Evolutionary conservation across 2,797 vertebrate genomes (phyloP).

Genomic region (Babyrousa celebensis): DNA sequence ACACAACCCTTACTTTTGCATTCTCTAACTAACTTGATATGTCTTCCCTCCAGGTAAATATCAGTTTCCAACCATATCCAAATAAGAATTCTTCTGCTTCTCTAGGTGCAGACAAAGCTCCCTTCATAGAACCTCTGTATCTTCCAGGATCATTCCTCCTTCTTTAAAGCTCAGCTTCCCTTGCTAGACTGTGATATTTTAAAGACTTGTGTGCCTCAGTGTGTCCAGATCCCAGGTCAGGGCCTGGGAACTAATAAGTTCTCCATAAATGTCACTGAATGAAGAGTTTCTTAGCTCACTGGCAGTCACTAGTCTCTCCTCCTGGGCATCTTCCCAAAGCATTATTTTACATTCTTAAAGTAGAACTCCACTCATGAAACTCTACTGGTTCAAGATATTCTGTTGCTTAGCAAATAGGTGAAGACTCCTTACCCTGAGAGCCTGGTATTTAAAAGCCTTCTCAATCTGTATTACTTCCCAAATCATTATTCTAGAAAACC

Average conservation of each 20-base stretch:
- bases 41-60: background rate
- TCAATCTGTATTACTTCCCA: background rate
- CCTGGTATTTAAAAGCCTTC: slow-evolving; percentile 41
- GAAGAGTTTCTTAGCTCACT: slow-evolving; percentile 23
- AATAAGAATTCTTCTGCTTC: background rate
- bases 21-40: background rate
- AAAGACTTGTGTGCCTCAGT: background rate
- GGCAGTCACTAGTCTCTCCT: background rate
- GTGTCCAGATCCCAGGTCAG: background rate
- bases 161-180: slow-evolving; percentile 35
- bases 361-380: background rate
- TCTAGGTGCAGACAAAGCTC: background rate
- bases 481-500: background rate
- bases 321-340: background rate
- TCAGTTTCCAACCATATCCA: background rate
- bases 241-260: background rate
- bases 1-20: slow-evolving; percentile 14
- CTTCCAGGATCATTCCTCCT: background rate
- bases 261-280: background rate
- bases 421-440: background rate
- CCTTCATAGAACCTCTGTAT: background rate
- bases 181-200: background rate
- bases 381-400: background rate
- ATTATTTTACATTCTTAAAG: background rate
- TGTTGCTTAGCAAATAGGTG: background rate